Base-by-base conservation (phyloP, 2,888 invertebrate genomes). In the Panzeria rudis region DNA sequence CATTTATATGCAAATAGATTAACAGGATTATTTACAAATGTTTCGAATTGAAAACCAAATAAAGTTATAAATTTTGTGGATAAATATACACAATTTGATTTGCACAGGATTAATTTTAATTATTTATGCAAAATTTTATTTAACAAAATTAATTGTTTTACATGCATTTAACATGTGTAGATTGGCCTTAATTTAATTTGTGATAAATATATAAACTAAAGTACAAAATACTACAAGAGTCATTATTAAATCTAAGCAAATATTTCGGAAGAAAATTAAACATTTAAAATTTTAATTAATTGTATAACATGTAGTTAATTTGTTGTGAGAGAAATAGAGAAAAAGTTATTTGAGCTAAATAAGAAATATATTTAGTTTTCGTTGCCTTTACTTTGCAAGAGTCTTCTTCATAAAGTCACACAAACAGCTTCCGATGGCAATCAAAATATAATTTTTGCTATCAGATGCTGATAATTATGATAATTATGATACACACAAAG, bases 341-440 rank as follows among this genome's bases (percentile, higher is more conserved):
- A 32, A 5, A 4, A 38, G n/a, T 9, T 11, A 50, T 29, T 25
- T 25, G 0, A 25, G 20, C 1, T 52, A 5, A 20, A 8, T 23
- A 3, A 11, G 0, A 52, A 9, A 52, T 52, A 25, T 17, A 25
- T 47, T 15, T 47, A 13, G 20, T 38, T 25, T 47, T n/a, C 20
- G 25, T 54, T 72, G n/a, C 4, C 17, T 47, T 5, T 64, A 29
- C 5, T 5, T 23, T n/a, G 2, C 9, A 2, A 20, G 3, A 54
- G 11, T n/a, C 5, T 50, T n/a, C 32, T 11, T 32, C 15, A 44
- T 44, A 38, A 32, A 35, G 2, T 9, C 35, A 23, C 25, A 56
- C 23, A 41, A 17, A 52, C 41, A 72, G 44, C 47, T 62, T 81
- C 69, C 15, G 23, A 17, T 75, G 54, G 44, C 69, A 81, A 81